phyloP scores from a whole-genome alignment of 2,888 invertebrate species.

The Lasius fuliginosus region DNA sequence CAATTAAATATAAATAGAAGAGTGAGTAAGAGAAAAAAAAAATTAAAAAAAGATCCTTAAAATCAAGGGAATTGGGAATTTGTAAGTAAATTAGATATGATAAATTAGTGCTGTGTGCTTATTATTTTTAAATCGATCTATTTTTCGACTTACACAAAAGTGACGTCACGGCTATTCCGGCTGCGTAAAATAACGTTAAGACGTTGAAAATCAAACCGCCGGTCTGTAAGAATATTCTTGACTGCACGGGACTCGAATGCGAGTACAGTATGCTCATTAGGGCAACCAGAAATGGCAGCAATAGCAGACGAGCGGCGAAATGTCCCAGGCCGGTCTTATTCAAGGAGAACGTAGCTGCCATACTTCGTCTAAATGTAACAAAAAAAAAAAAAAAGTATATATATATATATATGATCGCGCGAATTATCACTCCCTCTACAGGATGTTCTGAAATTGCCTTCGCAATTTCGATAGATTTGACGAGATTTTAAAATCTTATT shows the following conservation, averaged over 20 bases:
- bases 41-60: not conserved
- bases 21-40: not conserved
- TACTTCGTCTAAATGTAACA: conserved; percentile 89
- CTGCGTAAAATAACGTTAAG: conserved; percentile 93
- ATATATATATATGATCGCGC: not conserved
- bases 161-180: conserved; percentile 84
- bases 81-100: not conserved
- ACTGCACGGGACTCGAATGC: conserved; percentile 82
- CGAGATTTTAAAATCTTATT: not conserved
- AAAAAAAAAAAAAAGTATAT: too few relatives aligned
- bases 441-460: not conserved
- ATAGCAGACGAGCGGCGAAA: conserved; percentile 91
- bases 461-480: conserved; percentile 1
- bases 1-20: not conserved
- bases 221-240: conserved; percentile 83
- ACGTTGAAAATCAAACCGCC: conserved; percentile 89
- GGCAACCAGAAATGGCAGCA: conserved; percentile 89
- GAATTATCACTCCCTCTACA: conserved; percentile 12
- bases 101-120: not conserved
- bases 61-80: not conserved
- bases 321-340: conserved; percentile 92
- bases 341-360: conserved; percentile 93
- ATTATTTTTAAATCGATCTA: not conserved
- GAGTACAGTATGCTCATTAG: conserved; percentile 83
- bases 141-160: conserved; percentile 80